Base-by-base conservation (phyloP, 2,797 vertebrate species). In the Thaleichthys pacificus region DNA sequence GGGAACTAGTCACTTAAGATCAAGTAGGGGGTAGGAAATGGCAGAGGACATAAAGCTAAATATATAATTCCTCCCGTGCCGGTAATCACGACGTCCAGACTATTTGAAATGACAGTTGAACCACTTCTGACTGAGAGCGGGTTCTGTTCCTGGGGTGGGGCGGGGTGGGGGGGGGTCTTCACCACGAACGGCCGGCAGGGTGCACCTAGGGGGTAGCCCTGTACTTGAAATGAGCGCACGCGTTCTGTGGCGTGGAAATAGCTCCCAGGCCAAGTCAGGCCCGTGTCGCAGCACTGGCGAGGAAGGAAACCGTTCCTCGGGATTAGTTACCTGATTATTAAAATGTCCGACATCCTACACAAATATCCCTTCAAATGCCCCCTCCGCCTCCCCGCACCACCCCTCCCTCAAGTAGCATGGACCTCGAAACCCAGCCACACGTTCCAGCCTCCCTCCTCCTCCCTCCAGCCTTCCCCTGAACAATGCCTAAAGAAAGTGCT, bases 31-130 rank as follows among this genome's bases (percentile, higher is more conserved):
- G 85, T 91, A 95, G 96, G 96, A 97, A 97, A 98, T 97, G 93
- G 90, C 82, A 88, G 85, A 5, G 75, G 96, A 97, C 95, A 91
- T 89, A 84, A 96, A 95, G 93, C 95, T 95, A 95, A 96, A 96
- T 93, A 93, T 68, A 86, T 94, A 88, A 92, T 91, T 87, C 83
- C 91, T 92, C 83, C 84, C 82, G 92, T 92, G 92, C 93, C 87
- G 92, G 93, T 96, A 95, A 97, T 96, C 95, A 95, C 90, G 88
- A 93, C 79, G 90, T 91, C 86, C 92, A 92, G 90, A 91, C 91
- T 90, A 95, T 94, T 94, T 89, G 65, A 94, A 93, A 92, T 92
- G 95, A 96, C 96, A 95, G 95, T 91, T 95, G 94, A 95, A 95
- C 95, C 93, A 93, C 93, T 93, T 94, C 89, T 92, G 89, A 95